Conservation (phyloP, 1,140 invertebrate species). For the Idris sp. region DNA sequence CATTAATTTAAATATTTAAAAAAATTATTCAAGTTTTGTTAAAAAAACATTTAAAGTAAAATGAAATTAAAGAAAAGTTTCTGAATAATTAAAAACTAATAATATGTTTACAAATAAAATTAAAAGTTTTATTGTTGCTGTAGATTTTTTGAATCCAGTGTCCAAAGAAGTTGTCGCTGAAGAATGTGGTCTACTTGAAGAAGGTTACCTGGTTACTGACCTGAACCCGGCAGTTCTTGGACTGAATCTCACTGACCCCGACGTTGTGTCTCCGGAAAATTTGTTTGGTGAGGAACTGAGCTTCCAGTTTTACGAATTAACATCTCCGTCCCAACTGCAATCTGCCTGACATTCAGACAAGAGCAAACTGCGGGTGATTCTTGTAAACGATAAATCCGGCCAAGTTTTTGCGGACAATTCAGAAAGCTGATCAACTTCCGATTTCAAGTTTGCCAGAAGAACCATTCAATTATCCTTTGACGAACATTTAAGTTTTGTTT, state of each 20-base stretch:
- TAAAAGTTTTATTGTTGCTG: slow-evolving; percentile 49
- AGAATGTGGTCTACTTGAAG: slow-evolving; percentile 79
- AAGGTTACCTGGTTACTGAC: slow-evolving; percentile 79
- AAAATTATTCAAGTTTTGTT: slow-evolving; percentile 5
- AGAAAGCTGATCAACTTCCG: slow-evolving; percentile 27
- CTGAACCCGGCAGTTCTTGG: slow-evolving; percentile 78
- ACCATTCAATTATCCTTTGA: slow-evolving; percentile 8
- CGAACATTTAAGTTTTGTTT: slow-evolving; percentile 9
- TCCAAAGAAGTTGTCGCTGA: slow-evolving; percentile 80
- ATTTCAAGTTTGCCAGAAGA: too few species aligned
- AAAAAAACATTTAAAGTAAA: too few species aligned
- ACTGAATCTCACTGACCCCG: slow-evolving; percentile 77
- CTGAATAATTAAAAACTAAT: too few species aligned
- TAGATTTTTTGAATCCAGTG: slow-evolving; percentile 81
- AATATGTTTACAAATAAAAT: too few species aligned
- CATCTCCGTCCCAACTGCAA: slow-evolving; percentile 75
- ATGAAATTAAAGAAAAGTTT: too few species aligned
- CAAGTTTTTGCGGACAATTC: slow-evolving; percentile 8
- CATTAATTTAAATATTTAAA: neutral
- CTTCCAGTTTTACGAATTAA: slow-evolving; percentile 79
- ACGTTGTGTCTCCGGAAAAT: slow-evolving; percentile 77
- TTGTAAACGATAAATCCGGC: slow-evolving; percentile 40
- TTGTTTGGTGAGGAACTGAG: slow-evolving; percentile 80
- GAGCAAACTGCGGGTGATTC: slow-evolving; percentile 64
- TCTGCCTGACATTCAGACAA: slow-evolving; percentile 73